Evolutionary conservation across 2,113 vertebrate species (phyloP), one percentile per base, ranked within the genome.

Genomic region (Platichthys flesus): DNA sequence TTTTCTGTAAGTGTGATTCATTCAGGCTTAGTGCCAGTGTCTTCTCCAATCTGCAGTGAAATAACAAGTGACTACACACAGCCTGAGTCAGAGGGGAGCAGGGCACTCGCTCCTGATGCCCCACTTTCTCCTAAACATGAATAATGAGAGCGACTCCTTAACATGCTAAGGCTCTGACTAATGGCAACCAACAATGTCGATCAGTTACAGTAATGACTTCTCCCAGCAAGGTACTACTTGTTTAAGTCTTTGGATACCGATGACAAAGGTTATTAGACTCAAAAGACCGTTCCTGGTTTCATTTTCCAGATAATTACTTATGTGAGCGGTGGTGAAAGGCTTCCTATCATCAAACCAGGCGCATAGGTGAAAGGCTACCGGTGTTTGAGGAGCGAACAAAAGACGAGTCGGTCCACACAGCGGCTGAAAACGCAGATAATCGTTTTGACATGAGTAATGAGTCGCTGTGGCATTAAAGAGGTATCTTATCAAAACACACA

Each of bases 121-220:
- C 23, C 12, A 45, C n/a, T 61, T 68, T 70, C 70, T 67, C 74
- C 45, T 65, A 64, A 76, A 71, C 59, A 23, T 67, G 51, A 81
- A 73, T 85, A 81, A 79, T 83, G 61, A 63, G 59, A 65, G 67
- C 77, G 47, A 58, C 51, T 57, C 59, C 31, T 71, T 51, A 59
- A 62, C 28, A 9, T 54, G 49, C 63, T 28, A 63, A 45, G 2
- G 31, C 61, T 14, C 57, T 56, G 59, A 69, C 77, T 60, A 49
- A 76, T 40, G 58, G 63, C 54, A 66, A 18, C 26, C 51, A 57
- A 10, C 31, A 16, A 5, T 37, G n/a, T 31, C 20, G 55, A 69
- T 70, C 62, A 64, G 52, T 55, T 76, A 54, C n/a, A 23, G 21
- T 47, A 28, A 60, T 14, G 55, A 77, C 63, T 21, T 45, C 21